Conservation (phyloP, 1,140 invertebrate genomes). For the Pseudoatta argentina region DNA sequence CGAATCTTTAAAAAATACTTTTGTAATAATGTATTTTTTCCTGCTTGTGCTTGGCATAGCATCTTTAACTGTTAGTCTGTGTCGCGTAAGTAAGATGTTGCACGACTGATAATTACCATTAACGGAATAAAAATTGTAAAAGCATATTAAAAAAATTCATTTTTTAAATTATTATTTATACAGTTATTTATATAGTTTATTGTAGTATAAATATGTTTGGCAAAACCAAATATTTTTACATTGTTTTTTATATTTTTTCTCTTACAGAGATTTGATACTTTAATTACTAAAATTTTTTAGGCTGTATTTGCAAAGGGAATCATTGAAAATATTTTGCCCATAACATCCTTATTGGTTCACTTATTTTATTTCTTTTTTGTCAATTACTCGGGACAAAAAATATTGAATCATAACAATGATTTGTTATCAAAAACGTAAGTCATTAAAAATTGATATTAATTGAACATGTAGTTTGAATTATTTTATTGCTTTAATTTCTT, state of each 20-base stretch:
- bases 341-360: not conserved
- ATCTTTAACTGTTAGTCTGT: slow-evolving; percentile 47
- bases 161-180: not conserved
- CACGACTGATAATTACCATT: not conserved
- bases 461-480: not conserved
- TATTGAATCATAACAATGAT: slow-evolving; percentile 31
- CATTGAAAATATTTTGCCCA: not conserved
- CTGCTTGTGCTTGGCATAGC: slow-evolving; percentile 27
- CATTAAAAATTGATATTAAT: not conserved
- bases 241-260: not conserved
- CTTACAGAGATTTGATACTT: not conserved
- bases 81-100: slow-evolving; percentile 31
- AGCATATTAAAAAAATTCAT: not conserved
- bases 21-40: slow-evolving; percentile 41
- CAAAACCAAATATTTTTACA: no score
- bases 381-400: slow-evolving; percentile 40
- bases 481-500: not conserved
- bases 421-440: slow-evolving; percentile 38
- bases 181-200: no score
- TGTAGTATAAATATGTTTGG: not conserved
- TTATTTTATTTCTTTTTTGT: slow-evolving; percentile 37
- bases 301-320: slow-evolving; percentile 7
- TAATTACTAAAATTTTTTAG: slow-evolving; percentile 26
- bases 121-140: not conserved
- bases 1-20: slow-evolving; percentile 33